Evolutionary conservation across 1,140 invertebrate species (phyloP), one percentile per base, ranked within the genome.

Genomic region (Drosophila setifemur): DNA sequence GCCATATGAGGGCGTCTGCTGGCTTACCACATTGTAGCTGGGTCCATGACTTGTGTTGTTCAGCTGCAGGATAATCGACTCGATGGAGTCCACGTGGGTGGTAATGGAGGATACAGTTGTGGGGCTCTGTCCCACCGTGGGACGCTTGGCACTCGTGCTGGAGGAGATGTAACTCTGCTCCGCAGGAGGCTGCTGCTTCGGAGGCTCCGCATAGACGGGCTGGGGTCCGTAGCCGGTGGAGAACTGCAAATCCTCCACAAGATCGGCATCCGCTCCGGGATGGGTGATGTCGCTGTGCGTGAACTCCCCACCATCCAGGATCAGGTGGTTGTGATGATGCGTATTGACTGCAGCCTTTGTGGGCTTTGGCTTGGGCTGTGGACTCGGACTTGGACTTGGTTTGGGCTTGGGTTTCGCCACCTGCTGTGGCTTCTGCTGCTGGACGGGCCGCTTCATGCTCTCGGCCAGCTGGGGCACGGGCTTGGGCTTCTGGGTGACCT

Each of bases 61-160:
- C 9, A 95, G 75, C 85, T 94, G 94, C 23, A 93, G 92, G 49
- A 95, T 93, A 6, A 95, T 95, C 14, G 92, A 92, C 44, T 93
- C 90, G 47, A 93, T 92, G 2, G 93, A 93, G 14, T 92, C 91
- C 4, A 93, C 77, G 61, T 92, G 92, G 2, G 89, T 90, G n/a
- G 91, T 73, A 39, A 86, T 83, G 60, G 91, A 86, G 3, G 81
- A 73, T 8, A 73, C 61, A 0, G 88, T 88, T 4, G 88, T 89
- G 25, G 73, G 76, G 25, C 42, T 61, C 39, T 31, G 50, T n/a
- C 18, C 53, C 18, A 16, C 7, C 37, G 68, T n/a, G 29, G 81
- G 54, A 39, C 71, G 52, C 73, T 89, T 76, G 23, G 58, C 58
- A 19, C 87, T 86, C 8, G 72, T 82, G 26, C 86, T 77, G 5